These are phyloP conservation scores for Serinus canaria DNA, from an alignment of 2,113 vertebrate species.

Conservation along the genomic window DNA sequence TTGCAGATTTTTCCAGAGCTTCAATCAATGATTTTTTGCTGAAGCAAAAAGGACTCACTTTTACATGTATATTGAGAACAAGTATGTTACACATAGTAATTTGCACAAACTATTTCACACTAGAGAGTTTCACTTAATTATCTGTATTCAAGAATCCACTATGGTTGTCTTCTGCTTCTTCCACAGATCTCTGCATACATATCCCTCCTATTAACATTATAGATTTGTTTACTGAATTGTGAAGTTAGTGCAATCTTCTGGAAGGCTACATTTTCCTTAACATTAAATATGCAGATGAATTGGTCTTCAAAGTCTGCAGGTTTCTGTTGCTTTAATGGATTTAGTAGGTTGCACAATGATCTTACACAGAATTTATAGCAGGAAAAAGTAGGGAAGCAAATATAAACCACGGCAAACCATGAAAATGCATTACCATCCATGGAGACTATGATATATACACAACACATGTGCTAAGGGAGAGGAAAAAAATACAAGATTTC, in stretches of 20 bases:
- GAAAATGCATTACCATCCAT: neutral
- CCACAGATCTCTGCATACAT: neutral
- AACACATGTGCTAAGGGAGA: neutral
- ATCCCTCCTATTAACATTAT: neutral
- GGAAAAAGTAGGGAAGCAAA: neutral
- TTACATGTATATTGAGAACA: neutral
- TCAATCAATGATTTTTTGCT: neutral
- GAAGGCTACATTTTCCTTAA: neutral
- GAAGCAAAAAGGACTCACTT: neutral
- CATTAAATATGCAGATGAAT: neutral
- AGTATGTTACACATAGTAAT: neutral
- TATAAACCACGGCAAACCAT: neutral
- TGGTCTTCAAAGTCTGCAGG: neutral
- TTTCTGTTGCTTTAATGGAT: neutral
- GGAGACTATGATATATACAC: neutral
- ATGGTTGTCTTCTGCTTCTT: neutral
- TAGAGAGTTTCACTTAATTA: neutral
- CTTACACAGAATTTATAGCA: neutral
- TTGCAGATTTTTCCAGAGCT: neutral
- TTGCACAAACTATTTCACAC: neutral
- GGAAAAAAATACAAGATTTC: neutral
- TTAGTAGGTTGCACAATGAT: neutral
- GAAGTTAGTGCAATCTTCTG: neutral
- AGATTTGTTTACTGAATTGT: neutral
- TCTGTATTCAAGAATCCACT: neutral